Conservation (phyloP, 2,797 vertebrate species). For the Triplophysa bombifrons region DNA sequence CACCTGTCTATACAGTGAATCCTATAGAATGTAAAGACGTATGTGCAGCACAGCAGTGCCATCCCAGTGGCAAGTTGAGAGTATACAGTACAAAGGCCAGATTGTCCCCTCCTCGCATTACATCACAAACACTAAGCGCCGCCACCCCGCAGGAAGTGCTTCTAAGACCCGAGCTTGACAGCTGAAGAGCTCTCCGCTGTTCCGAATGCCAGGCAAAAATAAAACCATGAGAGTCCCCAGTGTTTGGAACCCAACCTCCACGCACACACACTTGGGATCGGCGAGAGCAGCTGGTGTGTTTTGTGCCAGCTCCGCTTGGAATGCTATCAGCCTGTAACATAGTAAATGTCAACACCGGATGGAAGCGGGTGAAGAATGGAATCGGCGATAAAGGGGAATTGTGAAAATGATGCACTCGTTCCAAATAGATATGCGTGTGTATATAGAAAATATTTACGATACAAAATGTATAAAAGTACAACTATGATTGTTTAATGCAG, state of each 20-base stretch:
- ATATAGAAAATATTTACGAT: background rate
- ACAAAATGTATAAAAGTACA: too few species aligned
- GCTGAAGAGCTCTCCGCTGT: conserved; percentile 64
- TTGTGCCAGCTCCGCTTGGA: conserved; percentile 65
- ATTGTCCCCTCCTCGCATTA: conserved; percentile 59
- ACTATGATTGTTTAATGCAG: background rate
- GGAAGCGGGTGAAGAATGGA: conserved; percentile 54
- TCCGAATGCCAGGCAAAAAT: conserved; percentile 57
- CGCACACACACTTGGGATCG: conserved; percentile 55
- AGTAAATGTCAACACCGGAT: conserved; percentile 69
- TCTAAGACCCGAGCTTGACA: conserved; percentile 62
- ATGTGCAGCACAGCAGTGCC: conserved; percentile 40
- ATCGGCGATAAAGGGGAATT: conserved; percentile 58
- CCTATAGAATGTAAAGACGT: conserved; percentile 16
- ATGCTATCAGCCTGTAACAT: conserved; percentile 64
- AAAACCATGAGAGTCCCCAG: conserved; percentile 59
- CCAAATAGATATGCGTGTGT: conserved; percentile 12
- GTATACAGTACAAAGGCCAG: conserved; percentile 60
- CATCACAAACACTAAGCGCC: conserved; percentile 54
- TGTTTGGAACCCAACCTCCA: conserved; percentile 60
- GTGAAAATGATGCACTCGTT: conserved; percentile 53
- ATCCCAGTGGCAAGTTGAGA: conserved; percentile 29
- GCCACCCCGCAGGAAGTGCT: conserved; percentile 63
- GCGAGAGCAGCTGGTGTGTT: conserved; percentile 69
- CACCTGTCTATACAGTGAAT: background rate